A percentile compares a stretch with the other conserved stretches of the same genome.
phyloP scores from a whole-genome alignment of 1,140 invertebrate species.

The Drosophila bipectinata region DNA sequence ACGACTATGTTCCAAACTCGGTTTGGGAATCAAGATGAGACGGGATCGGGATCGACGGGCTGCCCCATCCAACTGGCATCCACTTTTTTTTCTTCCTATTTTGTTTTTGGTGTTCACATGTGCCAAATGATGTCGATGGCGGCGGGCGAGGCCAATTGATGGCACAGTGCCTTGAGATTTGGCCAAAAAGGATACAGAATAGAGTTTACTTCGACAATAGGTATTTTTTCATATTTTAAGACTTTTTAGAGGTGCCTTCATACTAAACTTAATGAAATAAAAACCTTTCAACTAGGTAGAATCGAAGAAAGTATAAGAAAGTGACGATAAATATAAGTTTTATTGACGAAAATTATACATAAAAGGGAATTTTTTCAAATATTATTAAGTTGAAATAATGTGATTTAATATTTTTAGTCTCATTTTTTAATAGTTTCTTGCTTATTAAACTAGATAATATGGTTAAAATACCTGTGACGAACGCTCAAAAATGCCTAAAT shows the following conservation, averaged over 20 bases:
- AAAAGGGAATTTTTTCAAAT: too few species aligned
- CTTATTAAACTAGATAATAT: too few species aligned
- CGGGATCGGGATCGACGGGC: constrained; percentile 15
- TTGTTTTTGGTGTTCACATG: constrained; percentile 59
- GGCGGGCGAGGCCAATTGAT: constrained; percentile 53
- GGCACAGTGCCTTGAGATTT: constrained; percentile 21
- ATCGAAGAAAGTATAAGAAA: too few species aligned
- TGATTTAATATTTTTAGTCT: too few species aligned
- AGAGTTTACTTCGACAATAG: background rate
- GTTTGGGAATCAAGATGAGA: background rate
- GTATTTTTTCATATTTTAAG: background rate
- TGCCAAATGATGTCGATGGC: constrained; percentile 62
- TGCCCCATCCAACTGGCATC: constrained; percentile 19
- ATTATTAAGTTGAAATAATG: too few species aligned
- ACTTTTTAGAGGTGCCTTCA: background rate
- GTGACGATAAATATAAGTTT: too few species aligned
- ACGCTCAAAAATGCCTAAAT: too few species aligned
- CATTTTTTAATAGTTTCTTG: too few species aligned
- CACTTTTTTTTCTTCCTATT: constrained; percentile 23
- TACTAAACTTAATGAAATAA: too few species aligned
- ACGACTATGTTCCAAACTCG: constrained; percentile 25
- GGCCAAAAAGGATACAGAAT: background rate
- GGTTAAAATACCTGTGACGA: too few species aligned
- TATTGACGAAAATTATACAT: too few species aligned
- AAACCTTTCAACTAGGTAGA: too few species aligned